Conservation (phyloP, 2,797 vertebrate species). For the Hemitrygon akajei region DNA sequence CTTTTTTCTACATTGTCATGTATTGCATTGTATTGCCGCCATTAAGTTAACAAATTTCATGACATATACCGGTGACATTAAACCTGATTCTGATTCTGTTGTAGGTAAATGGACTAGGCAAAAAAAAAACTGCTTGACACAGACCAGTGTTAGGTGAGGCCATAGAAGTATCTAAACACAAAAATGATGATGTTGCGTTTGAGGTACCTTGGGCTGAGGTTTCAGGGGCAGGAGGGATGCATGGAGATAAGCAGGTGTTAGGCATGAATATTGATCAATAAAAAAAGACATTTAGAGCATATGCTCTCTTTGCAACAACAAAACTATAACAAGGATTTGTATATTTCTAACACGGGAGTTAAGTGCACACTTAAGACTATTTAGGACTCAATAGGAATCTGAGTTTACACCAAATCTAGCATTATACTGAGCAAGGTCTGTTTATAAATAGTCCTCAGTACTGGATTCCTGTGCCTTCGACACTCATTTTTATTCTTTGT, state of each 20-base stretch:
- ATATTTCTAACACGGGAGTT: neutral
- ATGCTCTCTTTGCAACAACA: neutral
- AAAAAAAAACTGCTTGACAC: no score
- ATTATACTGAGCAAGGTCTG: neutral
- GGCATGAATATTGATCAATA: no score
- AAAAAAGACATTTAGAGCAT: no score
- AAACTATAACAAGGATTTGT: neutral
- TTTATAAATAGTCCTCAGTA: neutral
- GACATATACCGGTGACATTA: no score
- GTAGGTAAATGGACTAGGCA: no score
- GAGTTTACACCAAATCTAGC: neutral
- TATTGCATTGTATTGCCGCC: no score
- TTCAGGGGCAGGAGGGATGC: no score
- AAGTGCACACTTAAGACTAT: neutral
- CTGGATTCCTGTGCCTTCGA: neutral
- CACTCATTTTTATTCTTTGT: neutral
- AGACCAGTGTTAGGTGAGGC: neutral
- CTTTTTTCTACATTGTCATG: no score
- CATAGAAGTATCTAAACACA: neutral
- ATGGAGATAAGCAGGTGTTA: no score
- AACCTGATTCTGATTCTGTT: no score
- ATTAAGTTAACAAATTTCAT: no score
- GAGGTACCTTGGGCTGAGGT: neutral
- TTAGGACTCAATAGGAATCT: neutral
- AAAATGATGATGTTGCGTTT: neutral